Percentiles rank a stretch among this genome's conserved stretches.
Conservation (phyloP, 2,113 vertebrate species). For the Dromas ardeola region DNA sequence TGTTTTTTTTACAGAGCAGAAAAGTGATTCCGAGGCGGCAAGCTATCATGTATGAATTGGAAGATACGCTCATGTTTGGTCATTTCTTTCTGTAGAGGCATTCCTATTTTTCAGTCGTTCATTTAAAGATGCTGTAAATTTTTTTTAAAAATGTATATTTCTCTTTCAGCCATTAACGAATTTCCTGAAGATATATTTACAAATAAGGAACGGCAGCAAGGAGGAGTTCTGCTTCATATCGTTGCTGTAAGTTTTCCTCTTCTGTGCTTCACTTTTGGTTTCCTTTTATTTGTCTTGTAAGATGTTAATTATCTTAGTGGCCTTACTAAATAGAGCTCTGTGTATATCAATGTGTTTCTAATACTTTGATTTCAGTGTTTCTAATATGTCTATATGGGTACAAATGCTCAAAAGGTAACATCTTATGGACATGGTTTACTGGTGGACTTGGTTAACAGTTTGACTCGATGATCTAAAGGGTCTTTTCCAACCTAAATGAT, state of each 20-base stretch:
- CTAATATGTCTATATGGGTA: rapidly evolving
- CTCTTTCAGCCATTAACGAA: constrained; percentile 89
- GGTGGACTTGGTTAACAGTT: neutral
- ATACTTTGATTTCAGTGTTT: neutral
- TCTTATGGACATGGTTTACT: neutral
- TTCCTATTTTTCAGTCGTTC: neutral
- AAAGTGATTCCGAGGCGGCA: neutral
- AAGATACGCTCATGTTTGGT: neutral
- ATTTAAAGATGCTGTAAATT: neutral
- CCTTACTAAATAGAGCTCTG: neutral
- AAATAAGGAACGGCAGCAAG: constrained; percentile 85
- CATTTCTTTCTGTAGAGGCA: neutral
- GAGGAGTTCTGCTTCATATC: constrained; percentile 90
- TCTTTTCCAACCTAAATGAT: neutral
- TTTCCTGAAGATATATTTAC: constrained; percentile 93
- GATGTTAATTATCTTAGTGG: neutral
- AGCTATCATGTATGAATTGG: neutral
- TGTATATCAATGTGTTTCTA: neutral
- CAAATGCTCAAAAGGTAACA: neutral
- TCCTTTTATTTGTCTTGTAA: neutral
- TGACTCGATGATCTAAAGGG: neutral
- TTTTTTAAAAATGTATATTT: neutral
- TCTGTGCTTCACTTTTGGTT: neutral
- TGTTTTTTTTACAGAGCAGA: neutral
- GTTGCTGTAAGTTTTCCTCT: constrained; percentile 82